Evolutionary conservation across 53 echinoderm and acorn worm species (phyloP).

Genomic region (Temnopleurus reevesii): DNA sequence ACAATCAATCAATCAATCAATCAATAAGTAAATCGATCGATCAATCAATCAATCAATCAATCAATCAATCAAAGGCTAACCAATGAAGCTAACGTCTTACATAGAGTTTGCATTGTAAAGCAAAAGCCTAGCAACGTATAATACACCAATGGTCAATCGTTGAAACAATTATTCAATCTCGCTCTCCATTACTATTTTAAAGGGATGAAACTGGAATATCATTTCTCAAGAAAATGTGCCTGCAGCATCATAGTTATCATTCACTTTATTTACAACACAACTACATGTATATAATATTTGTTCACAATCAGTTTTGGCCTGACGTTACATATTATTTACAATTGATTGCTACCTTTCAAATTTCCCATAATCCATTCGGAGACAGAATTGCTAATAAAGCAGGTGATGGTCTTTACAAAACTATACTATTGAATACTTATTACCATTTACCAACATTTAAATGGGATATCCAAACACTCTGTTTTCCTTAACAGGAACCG

Average conservation of each 20-base stretch:
- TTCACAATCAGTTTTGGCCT: too few species aligned
- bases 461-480: too few species aligned
- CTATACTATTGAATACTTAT: too few species aligned
- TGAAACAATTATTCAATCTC: background rate
- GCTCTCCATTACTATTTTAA: background rate
- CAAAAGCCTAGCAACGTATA: too few species aligned
- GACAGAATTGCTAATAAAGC: background rate
- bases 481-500: too few species aligned
- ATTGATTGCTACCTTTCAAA: background rate
- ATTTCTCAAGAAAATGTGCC: background rate
- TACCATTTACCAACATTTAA: too few species aligned
- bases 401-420: background rate
- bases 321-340: too few species aligned
- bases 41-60: background rate
- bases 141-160: background rate
- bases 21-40: background rate
- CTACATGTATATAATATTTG: too few species aligned
- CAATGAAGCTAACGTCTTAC: background rate
- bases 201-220: background rate
- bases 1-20: background rate
- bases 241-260: background rate
- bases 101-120: too few species aligned
- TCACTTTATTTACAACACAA: slow-evolving; percentile 28
- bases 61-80: background rate
- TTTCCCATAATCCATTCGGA: background rate